A percentile compares a stretch with the other conserved stretches of the same genome.
These are phyloP conservation scores for Salmo trutta DNA, from an alignment of 2,797 vertebrate genomes.

Conservation along the genomic window DNA sequence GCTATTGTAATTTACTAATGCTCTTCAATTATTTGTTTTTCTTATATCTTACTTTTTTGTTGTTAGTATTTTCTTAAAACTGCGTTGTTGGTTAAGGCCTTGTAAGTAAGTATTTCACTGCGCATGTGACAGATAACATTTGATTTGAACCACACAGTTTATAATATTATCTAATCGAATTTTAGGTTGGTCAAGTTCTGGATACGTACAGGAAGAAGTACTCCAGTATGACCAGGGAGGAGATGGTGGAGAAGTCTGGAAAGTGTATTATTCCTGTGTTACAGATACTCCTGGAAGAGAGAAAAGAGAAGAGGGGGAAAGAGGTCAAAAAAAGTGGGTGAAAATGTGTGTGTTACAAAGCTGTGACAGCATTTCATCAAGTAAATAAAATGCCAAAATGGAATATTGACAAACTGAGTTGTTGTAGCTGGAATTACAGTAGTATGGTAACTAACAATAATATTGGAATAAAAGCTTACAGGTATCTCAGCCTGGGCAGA, in stretches of 20 bases:
- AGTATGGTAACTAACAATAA: not conserved
- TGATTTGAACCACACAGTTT: too few species aligned
- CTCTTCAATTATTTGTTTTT: too few species aligned
- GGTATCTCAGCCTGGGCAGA: conserved; percentile 85
- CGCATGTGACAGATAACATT: too few species aligned
- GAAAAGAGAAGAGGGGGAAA: not conserved
- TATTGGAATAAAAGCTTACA: conserved; percentile 77
- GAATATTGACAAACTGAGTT: not conserved
- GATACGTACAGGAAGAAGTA: conserved; percentile 81
- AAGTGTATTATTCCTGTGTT: conserved; percentile 89
- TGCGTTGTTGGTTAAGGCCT: too few species aligned
- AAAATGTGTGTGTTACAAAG: too few species aligned
- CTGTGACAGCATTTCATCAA: not conserved
- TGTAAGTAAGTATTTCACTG: too few species aligned
- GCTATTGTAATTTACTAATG: too few species aligned
- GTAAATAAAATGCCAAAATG: not conserved
- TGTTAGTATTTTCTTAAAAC: too few species aligned
- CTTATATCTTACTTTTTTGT: too few species aligned
- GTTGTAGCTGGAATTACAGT: not conserved
- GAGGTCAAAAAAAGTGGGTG: not conserved
- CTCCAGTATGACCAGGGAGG: conserved; percentile 70
- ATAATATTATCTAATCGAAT: not conserved
- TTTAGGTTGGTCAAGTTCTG: not conserved
- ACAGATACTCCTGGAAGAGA: conserved; percentile 85
- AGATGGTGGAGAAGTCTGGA: conserved; percentile 84